Base-by-base conservation (phyloP, 2,888 invertebrate species). In the Drosophila ezoana region DNA sequence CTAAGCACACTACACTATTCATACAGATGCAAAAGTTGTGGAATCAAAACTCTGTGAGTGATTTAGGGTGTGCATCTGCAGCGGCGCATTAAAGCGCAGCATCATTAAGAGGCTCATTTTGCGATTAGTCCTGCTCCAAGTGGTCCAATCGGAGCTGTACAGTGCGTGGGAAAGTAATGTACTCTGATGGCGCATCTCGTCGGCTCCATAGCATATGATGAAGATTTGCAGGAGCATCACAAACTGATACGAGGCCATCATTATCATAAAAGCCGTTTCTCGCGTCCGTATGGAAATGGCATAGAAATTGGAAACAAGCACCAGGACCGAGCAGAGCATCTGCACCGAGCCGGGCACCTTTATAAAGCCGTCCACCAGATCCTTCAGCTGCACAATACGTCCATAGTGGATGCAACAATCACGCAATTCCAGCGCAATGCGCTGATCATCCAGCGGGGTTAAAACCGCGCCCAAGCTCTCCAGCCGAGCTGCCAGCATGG, bases 231-330 rank as follows among this genome's bases (percentile, higher is more conserved):
- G 23, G 3, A 90, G 45, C 90, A 91, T 90, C 0, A 69, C 82
- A 8, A 81, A 40, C 41, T 89, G 90, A 57, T 91, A 91, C 11
- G 77, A 47, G 2, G 62, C 57, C 8, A 78, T 77, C 59, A 77
- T 88, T 1, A 83, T 28, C 64, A 90, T 68, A 4, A 68, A 72
- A 4, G 61, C 47, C n/a, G 62, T 61, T 10, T 88, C 81, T 0
- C 59, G 76, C 4, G 54, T 47, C 3, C 70, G 67, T 10, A 61
- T 75, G 16, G 91, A 90, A 59, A 91, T 73, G 4, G 76, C 74
- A 67, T 89, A 90, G 14, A 91, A 88, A 57, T 89, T 91, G 10
- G 90, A 87, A 4, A 91, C 71, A 20, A 91, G 72, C 11, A 91
- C 91, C 37, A 89, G 58, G 11, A 90, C 71, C 0, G 91, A 90